phyloP scores from a whole-genome alignment of 2,888 invertebrate species.

The Callinectes sapidus region DNA sequence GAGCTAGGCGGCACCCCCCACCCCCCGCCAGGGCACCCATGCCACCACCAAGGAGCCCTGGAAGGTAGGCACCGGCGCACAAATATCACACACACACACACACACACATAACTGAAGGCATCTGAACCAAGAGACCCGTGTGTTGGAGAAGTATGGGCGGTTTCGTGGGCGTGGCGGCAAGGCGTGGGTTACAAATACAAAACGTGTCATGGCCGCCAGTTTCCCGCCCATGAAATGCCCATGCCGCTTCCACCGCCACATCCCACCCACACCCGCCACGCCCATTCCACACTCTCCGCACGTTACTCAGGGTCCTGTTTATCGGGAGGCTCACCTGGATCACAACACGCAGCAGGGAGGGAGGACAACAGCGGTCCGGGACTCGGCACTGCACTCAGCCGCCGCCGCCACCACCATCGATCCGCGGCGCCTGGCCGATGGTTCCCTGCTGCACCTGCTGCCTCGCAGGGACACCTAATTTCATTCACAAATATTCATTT shows the following conservation, averaged over 20 bases:
- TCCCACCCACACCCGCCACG: background rate
- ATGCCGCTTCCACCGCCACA: background rate
- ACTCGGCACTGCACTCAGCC: background rate
- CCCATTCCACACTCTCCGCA: background rate
- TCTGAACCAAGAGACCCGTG: no score
- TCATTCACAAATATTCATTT: no score
- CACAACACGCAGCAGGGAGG: background rate
- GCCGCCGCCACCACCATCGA: background rate
- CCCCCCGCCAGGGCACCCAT: no score
- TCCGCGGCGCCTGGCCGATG: background rate
- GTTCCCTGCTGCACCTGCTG: background rate
- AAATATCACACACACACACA: no score
- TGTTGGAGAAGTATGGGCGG: background rate
- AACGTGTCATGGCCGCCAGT: slow-evolving; percentile 12
- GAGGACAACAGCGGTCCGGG: background rate
- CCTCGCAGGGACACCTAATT: no score
- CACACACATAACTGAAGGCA: no score
- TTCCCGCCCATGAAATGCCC: background rate
- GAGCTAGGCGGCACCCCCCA: no score
- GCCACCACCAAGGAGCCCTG: no score
- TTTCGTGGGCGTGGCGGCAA: no score
- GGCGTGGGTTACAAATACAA: background rate
- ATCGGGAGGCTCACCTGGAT: background rate
- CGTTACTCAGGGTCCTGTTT: background rate
- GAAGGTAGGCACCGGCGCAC: no score